Percentiles rank a stretch among this genome's conserved stretches.
phyloP scores from a whole-genome alignment of 2,797 vertebrate species.

The Anas acuta region DNA sequence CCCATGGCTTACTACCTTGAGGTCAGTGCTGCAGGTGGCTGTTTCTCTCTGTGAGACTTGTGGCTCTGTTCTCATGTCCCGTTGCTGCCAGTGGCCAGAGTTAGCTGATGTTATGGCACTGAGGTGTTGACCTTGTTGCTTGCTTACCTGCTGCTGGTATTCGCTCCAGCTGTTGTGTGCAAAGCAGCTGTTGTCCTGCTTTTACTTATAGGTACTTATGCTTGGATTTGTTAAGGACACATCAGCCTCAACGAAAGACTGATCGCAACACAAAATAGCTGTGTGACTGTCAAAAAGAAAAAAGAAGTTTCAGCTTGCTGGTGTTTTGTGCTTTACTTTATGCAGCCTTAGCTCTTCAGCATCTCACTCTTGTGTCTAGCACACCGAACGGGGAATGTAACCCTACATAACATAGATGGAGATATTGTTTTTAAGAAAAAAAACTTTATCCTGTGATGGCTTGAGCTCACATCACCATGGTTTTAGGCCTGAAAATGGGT shows the following conservation, averaged over 20 bases:
- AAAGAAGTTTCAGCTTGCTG: neutral
- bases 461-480: neutral
- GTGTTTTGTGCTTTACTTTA: neutral
- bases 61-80: neutral
- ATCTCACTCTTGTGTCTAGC: rapidly evolving
- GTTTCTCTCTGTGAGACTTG: neutral
- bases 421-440: neutral
- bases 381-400: neutral
- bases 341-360: neutral
- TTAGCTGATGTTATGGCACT: neutral
- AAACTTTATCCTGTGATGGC: neutral
- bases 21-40: neutral
- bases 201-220: neutral
- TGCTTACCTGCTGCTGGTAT: neutral
- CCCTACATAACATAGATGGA: neutral
- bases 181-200: neutral
- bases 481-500: neutral
- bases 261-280: neutral
- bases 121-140: neutral
- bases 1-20: neutral
- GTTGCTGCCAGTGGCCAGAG: neutral
- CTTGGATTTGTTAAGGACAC: neutral
- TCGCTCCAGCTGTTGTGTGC: neutral
- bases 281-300: neutral
- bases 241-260: neutral